Evolutionary conservation across 2,113 vertebrate species (phyloP).

Genomic region (Chauna torquata): DNA sequence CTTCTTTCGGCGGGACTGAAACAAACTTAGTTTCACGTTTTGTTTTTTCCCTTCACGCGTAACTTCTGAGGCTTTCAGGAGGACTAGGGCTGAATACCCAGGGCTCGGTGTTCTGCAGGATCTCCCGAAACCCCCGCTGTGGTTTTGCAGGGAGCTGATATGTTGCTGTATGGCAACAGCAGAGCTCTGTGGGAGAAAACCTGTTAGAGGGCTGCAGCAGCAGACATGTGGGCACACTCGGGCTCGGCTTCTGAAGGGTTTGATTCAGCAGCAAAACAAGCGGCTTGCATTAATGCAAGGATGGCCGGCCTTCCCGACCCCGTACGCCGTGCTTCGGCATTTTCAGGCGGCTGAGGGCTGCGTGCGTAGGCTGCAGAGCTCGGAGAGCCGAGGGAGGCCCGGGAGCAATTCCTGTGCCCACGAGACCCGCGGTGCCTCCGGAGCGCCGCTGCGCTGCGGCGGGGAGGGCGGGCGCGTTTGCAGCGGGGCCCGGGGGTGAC

Average conservation of each 20-base stretch:
- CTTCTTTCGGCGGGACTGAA: neutral
- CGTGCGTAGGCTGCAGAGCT: neutral
- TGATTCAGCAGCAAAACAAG: neutral
- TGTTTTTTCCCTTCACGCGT: fast-evolving
- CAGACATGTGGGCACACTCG: neutral
- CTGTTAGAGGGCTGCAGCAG: neutral
- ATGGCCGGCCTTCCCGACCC: fast-evolving
- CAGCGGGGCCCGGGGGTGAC: neutral
- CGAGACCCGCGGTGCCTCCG: no score
- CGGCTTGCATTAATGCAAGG: neutral
- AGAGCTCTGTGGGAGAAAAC: neutral
- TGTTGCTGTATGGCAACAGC: neutral
- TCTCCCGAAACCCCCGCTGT: neutral
- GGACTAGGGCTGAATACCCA: neutral
- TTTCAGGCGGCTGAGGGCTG: neutral
- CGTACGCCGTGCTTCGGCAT: fast-evolving
- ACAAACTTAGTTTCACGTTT: fast-evolving
- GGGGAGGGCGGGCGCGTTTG: neutral
- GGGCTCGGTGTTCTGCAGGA: neutral
- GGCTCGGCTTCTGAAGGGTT: neutral
- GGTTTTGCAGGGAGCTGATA: neutral
- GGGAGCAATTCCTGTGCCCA: neutral
- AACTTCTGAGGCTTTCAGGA: neutral
- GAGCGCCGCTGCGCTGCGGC: no score
- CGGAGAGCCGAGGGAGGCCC: neutral